A percentile compares a stretch with the other conserved stretches of the same genome.
These are phyloP conservation scores for Platycheirus albimanus DNA, from an alignment of 2,888 invertebrate species.

Conservation along the genomic window DNA sequence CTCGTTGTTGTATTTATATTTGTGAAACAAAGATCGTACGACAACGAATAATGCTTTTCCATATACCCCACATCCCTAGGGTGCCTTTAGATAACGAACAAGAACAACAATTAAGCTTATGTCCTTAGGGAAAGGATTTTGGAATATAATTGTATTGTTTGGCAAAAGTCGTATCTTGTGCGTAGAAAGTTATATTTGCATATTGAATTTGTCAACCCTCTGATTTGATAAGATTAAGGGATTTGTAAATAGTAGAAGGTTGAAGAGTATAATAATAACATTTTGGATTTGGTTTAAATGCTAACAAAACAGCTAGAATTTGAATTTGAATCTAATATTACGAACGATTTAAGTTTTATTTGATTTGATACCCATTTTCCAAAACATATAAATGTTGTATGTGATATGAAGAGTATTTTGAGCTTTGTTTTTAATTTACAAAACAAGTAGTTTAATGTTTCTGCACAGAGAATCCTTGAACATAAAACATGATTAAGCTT, in stretches of 20 bases:
- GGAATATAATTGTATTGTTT: slow-evolving; percentile 70
- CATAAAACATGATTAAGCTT: too few species aligned
- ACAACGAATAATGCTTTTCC: slow-evolving; percentile 65
- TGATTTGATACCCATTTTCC: background rate
- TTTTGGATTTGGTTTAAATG: slow-evolving; percentile 65
- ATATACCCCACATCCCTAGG: slow-evolving; percentile 37
- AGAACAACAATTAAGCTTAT: slow-evolving; percentile 73
- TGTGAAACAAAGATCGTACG: slow-evolving; percentile 43
- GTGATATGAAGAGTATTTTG: too few species aligned
- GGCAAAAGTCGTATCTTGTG: slow-evolving; percentile 64
- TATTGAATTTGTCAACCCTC: slow-evolving; percentile 73
- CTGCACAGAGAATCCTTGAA: too few species aligned
- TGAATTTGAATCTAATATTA: background rate
- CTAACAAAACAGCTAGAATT: slow-evolving; percentile 19
- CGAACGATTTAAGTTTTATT: background rate
- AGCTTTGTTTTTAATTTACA: too few species aligned
- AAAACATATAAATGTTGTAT: too few species aligned
- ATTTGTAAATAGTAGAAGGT: slow-evolving; percentile 44
- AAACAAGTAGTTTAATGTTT: too few species aligned
- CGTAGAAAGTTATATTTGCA: slow-evolving; percentile 69
- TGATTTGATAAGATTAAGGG: slow-evolving; percentile 66
- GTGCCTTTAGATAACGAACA: slow-evolving; percentile 72
- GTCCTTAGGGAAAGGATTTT: slow-evolving; percentile 71
- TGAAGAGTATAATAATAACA: slow-evolving; percentile 58
- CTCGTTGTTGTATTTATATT: slow-evolving; percentile 69